Evolutionary conservation across 2,113 vertebrate genomes (phyloP), one percentile per base, ranked within the genome.

Genomic region (Macquaria ambigua): DNA sequence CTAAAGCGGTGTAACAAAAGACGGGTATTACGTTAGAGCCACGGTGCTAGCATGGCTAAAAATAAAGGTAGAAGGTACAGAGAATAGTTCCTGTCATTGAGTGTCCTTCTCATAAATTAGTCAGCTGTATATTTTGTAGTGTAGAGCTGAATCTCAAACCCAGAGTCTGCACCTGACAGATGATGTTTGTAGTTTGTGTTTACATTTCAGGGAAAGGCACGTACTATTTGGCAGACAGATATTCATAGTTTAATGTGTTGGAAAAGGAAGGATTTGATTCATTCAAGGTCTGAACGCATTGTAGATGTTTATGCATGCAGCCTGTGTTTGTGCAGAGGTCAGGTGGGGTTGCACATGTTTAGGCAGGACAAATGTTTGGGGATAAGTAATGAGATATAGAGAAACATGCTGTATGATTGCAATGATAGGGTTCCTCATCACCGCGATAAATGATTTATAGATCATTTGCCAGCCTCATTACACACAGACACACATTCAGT

Each of bases 391-490:
- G n/a, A 73, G 48, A 21, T 39, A 18, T 43, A 2, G 3, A 43
- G n/a, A 63, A 66, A 82, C 75, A 20, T 7, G 55, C 12, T 37
- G 78, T 72, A 37, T 3, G 31, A 59, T 46, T 16, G 9, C 31
- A 79, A 20, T 41, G 23, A 76, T 37, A 48, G 50, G n/a, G 43
- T 63, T 59, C n/a, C 43, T 31, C 21, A 10, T 72, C 34, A 4
- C 15, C 43, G 18, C 28, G 53, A 85, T 34, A 74, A 25, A 48
- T 64, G 81, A 85, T 63, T 67, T 64, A 62, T 68, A n/a, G 43
- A 74, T 72, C 0, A 48, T 25, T 69, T 63, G 14, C 37, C 23
- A 64, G 6, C 50, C 23, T 48, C 21, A 16, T 56, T 34, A 15
- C 56, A 59, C 59, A 62, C 28, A 76, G 25, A 52, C 21, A 58